Conservation (phyloP, 2,888 invertebrate genomes). For the Coremacera marginata region DNA sequence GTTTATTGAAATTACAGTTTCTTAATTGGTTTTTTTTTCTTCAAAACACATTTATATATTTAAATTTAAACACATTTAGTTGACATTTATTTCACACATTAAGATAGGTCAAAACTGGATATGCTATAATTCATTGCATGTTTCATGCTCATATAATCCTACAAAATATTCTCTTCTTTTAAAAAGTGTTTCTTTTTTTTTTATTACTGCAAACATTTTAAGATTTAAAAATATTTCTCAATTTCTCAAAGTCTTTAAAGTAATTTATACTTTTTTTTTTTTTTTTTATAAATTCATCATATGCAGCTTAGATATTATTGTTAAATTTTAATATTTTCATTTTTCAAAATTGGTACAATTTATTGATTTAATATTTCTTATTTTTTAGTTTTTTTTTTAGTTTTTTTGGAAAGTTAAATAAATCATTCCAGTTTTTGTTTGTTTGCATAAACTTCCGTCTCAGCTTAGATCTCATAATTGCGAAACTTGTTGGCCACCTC, state of each 20-base stretch:
- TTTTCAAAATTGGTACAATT: conserved; percentile 58
- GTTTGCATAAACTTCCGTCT: background rate
- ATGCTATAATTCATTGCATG: conserved; percentile 39
- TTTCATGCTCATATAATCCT: background rate
- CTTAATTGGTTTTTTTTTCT: conserved; percentile 56
- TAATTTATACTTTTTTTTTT: conserved; percentile 15
- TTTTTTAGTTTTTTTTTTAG: conserved; percentile 25
- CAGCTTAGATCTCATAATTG: conserved; percentile 89
- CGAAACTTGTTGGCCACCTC: conserved; percentile 89
- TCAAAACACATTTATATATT: conserved; percentile 29
- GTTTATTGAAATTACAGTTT: conserved; percentile 70
- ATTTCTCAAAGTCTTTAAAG: conserved; percentile 20
- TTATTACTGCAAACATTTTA: conserved; percentile 45
- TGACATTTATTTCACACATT: conserved; percentile 57
- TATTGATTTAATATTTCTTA: conserved; percentile 34
- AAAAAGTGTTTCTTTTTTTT: conserved; percentile 36
- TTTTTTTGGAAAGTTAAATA: conserved; percentile 36
- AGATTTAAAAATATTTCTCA: conserved; percentile 33
- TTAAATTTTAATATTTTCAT: background rate
- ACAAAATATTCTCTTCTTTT: conserved; percentile 42
- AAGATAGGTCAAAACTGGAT: conserved; percentile 49
- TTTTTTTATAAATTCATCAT: background rate
- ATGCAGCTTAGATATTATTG: background rate
- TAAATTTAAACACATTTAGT: conserved; percentile 33
- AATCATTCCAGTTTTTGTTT: conserved; percentile 18